phyloP scores from a whole-genome alignment of 2,113 vertebrate genomes.

The Hystrix brachyura region DNA sequence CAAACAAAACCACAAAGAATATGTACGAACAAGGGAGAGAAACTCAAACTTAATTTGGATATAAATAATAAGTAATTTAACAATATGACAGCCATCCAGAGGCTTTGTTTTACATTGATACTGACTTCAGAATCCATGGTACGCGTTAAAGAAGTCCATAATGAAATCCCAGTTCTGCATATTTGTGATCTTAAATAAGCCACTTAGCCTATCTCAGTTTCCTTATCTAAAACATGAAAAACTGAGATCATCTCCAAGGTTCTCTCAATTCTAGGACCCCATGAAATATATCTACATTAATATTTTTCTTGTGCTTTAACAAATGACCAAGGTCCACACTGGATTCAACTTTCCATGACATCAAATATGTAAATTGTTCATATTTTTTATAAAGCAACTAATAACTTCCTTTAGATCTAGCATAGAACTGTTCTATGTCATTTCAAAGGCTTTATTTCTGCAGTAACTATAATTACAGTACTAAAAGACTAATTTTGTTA shows the following conservation, averaged over 20 bases:
- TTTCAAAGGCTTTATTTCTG: conserved; percentile 60
- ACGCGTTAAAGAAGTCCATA: not conserved
- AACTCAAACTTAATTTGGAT: not conserved
- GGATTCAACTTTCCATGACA: conserved; percentile 9
- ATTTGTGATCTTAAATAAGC: not conserved
- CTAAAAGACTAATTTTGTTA: conserved; percentile 10
- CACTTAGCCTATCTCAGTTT: not conserved
- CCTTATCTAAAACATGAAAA: conserved; percentile 43
- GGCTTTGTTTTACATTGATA: not conserved
- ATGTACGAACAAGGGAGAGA: not conserved
- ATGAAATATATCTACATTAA: not conserved
- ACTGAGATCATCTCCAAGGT: not conserved
- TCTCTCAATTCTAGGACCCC: not conserved
- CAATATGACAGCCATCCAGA: not conserved
- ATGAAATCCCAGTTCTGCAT: not conserved
- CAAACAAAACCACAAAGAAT: not conserved
- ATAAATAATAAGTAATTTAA: conserved; percentile 9
- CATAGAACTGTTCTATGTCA: not conserved
- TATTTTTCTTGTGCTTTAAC: conserved; percentile 46
- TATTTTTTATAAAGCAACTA: conserved; percentile 6
- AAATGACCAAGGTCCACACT: conserved; percentile 7
- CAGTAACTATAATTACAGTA: not conserved
- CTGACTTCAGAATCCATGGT: not conserved
- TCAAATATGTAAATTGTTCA: not conserved
- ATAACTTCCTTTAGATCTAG: conserved; percentile 8